phyloP scores from a whole-genome alignment of 1,140 invertebrate species.

The Paraescarpia echinospica region DNA sequence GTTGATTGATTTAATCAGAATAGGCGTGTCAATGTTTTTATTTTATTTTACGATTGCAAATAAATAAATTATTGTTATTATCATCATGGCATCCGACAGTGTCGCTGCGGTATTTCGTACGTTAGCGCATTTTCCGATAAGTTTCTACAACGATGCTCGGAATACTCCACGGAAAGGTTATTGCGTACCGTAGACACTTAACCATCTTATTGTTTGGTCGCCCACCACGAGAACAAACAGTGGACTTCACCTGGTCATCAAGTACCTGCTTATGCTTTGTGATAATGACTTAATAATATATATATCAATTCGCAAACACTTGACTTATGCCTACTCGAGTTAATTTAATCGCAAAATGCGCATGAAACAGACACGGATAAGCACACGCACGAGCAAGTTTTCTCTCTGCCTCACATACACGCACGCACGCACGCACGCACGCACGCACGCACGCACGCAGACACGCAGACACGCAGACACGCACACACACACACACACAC shows the following conservation, averaged over 20 bases:
- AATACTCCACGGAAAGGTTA: not conserved
- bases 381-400: not conserved
- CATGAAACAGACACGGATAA: conserved; percentile 18
- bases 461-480: too few species aligned
- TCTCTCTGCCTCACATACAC: too few species aligned
- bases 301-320: conserved; percentile 12
- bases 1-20: too few species aligned
- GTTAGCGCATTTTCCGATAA: too few species aligned
- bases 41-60: too few species aligned
- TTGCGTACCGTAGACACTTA: not conserved
- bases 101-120: too few species aligned
- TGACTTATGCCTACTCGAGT: conserved; percentile 18
- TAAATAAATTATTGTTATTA: too few species aligned
- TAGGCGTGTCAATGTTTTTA: too few species aligned
- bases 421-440: too few species aligned
- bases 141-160: too few species aligned
- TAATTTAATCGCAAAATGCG: conserved; percentile 18
- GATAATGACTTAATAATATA: not conserved
- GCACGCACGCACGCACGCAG: too few species aligned
- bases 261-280: not conserved
- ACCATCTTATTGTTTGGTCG: not conserved
- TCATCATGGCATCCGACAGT: too few species aligned
- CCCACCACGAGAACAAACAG: not conserved
- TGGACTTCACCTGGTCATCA: not conserved
- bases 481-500: conserved; percentile 21